Base-by-base conservation (phyloP, 2,797 vertebrate genomes). In the Parauchenoglanis punctatus region DNA sequence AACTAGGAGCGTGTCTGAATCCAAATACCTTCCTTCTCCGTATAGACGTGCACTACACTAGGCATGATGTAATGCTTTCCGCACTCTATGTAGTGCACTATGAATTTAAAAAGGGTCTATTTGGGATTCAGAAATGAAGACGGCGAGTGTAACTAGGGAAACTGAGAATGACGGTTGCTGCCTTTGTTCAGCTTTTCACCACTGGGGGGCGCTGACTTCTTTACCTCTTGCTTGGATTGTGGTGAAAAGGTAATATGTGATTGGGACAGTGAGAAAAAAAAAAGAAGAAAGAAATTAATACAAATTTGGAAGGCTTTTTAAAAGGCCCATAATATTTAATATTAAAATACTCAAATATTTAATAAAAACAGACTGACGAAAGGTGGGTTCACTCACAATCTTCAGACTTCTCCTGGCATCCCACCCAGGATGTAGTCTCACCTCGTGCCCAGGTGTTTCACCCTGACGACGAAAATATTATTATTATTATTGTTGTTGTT, bases 181-280 rank as follows among this genome's bases (percentile, higher is more conserved):
- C 2, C 40, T 18, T n/a, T 46, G 52, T 84, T 67, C n/a, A 72
- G 49, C 54, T 40, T 67, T 82, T 88, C 89, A 35, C 90, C 90
- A 91, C 87, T 85, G 59, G 86, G 88, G 72, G 90, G 87, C 86
- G 68, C 80, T 87, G 13, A 72, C 58, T 59, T 56, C 67, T 89
- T 68, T 87, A 80, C 12, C 44, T 59, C 40, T 35, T 58, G 61
- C 1, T 31, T 44, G 17, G 52, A 25, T 4, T 13, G 78, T 46
- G 58, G 58, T 58, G 20, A 59, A 72, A 70, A 72, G 3, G 7
- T 72, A 72, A 17, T 17, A 20, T 11, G 23, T 25, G 77, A 59
- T 59, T 59, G 23, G 20, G 78, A 81, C 11, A 1, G 35, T 25
- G 31, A 81, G 4, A 0, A 15, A 13, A 28, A 49, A 52, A 49